These are phyloP conservation scores for Peromyscus nudipes DNA, from an alignment of 2,797 vertebrate genomes.

Conservation along the genomic window DNA sequence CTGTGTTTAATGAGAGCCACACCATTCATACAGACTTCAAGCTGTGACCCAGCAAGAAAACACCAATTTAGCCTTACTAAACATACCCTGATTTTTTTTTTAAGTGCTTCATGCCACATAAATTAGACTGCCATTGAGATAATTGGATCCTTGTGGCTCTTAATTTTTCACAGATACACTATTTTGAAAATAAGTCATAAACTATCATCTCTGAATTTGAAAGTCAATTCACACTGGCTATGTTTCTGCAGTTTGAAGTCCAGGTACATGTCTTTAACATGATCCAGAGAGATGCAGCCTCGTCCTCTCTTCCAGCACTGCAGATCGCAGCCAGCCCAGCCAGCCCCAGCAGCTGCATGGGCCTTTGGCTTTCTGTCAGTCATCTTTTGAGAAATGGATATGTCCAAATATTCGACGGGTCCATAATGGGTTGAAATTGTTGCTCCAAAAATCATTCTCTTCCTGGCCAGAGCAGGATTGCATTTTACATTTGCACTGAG, in stretches of 20 bases:
- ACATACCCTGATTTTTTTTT: conserved; percentile 69
- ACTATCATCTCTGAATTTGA: conserved; percentile 51
- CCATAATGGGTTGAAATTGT: background rate
- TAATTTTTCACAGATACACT: conserved; percentile 82
- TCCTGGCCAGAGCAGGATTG: rapidly evolving
- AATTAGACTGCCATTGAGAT: conserved; percentile 82
- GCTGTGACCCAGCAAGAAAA: conserved; percentile 82
- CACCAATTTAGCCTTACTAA: conserved; percentile 76
- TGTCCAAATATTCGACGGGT: background rate
- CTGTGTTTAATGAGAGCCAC: conserved; percentile 81
- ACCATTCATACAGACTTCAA: conserved; percentile 70
- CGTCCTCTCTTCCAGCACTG: rapidly evolving
- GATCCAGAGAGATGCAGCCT: rapidly evolving
- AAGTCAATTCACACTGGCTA: background rate
- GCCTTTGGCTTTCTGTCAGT: background rate
- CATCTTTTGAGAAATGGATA: background rate
- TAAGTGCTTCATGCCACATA: conserved; percentile 73
- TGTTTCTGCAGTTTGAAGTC: background rate
- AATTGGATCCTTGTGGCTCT: conserved; percentile 84
- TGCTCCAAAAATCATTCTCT: background rate
- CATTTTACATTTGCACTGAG: background rate
- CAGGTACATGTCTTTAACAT: rapidly evolving
- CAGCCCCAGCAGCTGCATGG: background rate
- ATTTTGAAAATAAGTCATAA: conserved; percentile 85
- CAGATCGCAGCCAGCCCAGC: rapidly evolving